Evolutionary conservation across 2,113 vertebrate species (phyloP).

Genomic region (Solenodon paradoxus): DNA sequence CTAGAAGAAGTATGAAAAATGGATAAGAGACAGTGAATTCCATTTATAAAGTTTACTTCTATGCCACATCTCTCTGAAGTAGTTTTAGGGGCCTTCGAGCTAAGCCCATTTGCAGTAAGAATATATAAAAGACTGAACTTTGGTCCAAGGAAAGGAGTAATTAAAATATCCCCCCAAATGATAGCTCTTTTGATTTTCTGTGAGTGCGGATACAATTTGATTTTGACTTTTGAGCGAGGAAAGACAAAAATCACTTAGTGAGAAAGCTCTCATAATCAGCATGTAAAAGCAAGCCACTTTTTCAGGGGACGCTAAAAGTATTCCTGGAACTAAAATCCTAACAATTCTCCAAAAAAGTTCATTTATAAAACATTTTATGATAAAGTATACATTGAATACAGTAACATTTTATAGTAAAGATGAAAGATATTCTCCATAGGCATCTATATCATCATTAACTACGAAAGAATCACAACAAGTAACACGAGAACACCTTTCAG

Average conservation of each 20-base stretch:
- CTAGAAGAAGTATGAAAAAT: slow-evolving; percentile 57
- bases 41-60: slow-evolving; percentile 40
- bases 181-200: neutral
- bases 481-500: neutral
- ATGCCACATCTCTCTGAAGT: neutral
- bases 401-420: neutral
- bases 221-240: neutral
- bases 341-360: neutral
- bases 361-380: neutral
- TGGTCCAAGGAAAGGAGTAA: neutral
- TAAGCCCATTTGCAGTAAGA: neutral
- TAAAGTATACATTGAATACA: neutral
- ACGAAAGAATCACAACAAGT: neutral
- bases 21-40: slow-evolving; percentile 22
- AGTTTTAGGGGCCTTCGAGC: neutral
- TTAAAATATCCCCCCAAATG: neutral
- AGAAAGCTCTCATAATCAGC: neutral
- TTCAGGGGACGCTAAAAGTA: neutral
- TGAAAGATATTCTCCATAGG: neutral
- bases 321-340: neutral
- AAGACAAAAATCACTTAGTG: neutral
- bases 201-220: neutral
- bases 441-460: neutral
- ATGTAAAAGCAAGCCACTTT: neutral
- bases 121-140: neutral